Conservation (phyloP, 2,888 invertebrate species). For the Diachrysia chrysitis region DNA sequence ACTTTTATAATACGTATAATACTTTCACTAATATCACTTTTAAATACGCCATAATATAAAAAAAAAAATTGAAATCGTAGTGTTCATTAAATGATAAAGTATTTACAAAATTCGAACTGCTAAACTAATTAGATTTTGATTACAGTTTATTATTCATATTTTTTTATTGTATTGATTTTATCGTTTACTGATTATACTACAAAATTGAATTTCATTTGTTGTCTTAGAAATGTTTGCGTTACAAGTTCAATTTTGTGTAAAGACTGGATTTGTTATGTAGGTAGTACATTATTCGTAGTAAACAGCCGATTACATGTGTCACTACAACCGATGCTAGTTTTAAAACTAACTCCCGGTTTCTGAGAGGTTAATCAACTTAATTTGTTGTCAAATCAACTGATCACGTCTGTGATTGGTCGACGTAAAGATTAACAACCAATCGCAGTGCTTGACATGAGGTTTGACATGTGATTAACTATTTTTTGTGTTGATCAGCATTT, state of each 20-base stretch:
- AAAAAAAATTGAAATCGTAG: constrained; percentile 21
- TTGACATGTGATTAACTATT: no score
- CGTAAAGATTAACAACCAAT: no score
- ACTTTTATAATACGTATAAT: constrained; percentile 47
- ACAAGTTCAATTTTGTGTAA: constrained; percentile 47
- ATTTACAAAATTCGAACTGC: constrained; percentile 17
- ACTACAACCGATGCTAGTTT: constrained; percentile 15
- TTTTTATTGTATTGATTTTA: no score
- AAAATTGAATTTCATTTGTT: constrained; percentile 13
- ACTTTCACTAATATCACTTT: constrained; percentile 31
- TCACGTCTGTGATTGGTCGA: no score
- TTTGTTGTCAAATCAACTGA: no score
- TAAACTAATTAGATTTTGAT: constrained; percentile 8
- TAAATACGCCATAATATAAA: constrained; percentile 35
- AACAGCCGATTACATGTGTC: constrained; percentile 23
- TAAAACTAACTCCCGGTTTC: no score
- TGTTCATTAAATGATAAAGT: constrained; percentile 16
- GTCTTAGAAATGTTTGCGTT: constrained; percentile 31
- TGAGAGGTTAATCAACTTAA: no score
- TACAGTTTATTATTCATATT: not conserved
- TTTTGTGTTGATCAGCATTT: no score
- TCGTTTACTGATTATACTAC: not conserved
- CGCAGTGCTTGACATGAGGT: no score
- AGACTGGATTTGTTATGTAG: constrained; percentile 69
- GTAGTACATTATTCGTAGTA: constrained; percentile 50